Base-by-base conservation (phyloP, 2,888 invertebrate species). In the Pristionchus exspectatus region DNA sequence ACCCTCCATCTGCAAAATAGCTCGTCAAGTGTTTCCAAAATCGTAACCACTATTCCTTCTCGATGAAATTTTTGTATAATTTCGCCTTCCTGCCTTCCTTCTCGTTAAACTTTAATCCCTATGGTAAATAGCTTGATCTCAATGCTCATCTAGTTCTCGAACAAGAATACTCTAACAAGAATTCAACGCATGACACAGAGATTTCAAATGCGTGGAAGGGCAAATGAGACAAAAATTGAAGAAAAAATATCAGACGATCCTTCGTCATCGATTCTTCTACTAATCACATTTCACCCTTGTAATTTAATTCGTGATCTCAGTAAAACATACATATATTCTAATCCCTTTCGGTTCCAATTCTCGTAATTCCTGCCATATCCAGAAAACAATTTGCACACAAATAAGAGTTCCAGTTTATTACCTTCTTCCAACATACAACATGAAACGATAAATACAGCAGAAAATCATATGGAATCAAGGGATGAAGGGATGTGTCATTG, bases 211-310 rank as follows among this genome's bases (percentile, higher is more conserved):
- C 18, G 50, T 87, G 66, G 87, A 87, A 44, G 66, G 69, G 1
- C 69, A 69, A 69, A 69, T 87, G 66, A 44, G 87, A 69, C 24
- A 87, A 18, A 50, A 44, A 44, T 87, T 87, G 50, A 87, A 69
- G 33, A 87, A 54, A 33, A 66, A 69, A 16, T 87, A 87, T 69
- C 66, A 44, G 30, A 69, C 38, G 7, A n/a, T 44, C 18, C 87
- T 87, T n/a, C 38, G 87, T 44, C 44, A 87, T 59, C 44, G 87
- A 38, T 74, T 88, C 74, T 74, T 88, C 33, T 33, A 69, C 9
- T 85, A 50, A 59, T 59, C 24, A 59, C 56, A 85, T 44, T 50
- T 69, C 50, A 87, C 0, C n/a, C 12, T n/a, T 66, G 10, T 7
- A 66, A 66, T 30, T n/a, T n/a, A 27, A 18, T 54, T 54, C 27